Percentiles rank a stretch among this genome's conserved stretches.
Evolutionary conservation across 1,140 invertebrate genomes (phyloP).

Genomic region (Lordiphosa collinella): DNA sequence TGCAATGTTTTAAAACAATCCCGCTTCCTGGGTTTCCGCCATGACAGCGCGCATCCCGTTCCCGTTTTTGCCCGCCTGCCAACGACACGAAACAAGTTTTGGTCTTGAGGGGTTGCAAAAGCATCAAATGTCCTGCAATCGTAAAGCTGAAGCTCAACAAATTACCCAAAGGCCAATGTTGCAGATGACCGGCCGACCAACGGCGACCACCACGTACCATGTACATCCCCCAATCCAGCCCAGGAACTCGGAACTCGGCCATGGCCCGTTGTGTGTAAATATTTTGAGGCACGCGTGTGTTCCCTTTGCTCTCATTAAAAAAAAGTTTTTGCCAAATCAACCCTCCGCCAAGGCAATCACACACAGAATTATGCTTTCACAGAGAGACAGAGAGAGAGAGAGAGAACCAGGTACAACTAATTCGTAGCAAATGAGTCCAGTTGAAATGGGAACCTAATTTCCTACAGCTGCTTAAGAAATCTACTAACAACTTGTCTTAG

Average conservation of each 20-base stretch:
- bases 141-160: conserved; percentile 54
- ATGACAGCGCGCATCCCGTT: conserved; percentile 17
- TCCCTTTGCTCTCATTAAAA: conserved; percentile 69
- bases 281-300: conserved; percentile 77
- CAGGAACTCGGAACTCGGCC: conserved; percentile 17
- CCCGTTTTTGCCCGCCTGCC: background rate
- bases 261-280: conserved; percentile 72
- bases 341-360: conserved; percentile 26
- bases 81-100: conserved; percentile 22
- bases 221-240: conserved; percentile 2
- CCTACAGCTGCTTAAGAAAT: too few relatives aligned
- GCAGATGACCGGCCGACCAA: conserved; percentile 51
- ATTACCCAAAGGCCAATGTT: conserved; percentile 72
- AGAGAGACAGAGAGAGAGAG: too few relatives aligned
- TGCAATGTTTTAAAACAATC: conserved; percentile 44
- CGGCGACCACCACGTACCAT: conserved; percentile 29
- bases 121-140: conserved; percentile 38
- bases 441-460: too few relatives aligned
- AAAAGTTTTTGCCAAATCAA: conserved; percentile 57
- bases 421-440: too few relatives aligned
- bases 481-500: too few relatives aligned
- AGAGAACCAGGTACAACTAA: too few relatives aligned
- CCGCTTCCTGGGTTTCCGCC: conserved; percentile 19
- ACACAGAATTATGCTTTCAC: background rate
- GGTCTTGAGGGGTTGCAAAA: conserved; percentile 44